Conservation (phyloP, 2,797 vertebrate genomes). For the Cephalopachus bancanus region DNA sequence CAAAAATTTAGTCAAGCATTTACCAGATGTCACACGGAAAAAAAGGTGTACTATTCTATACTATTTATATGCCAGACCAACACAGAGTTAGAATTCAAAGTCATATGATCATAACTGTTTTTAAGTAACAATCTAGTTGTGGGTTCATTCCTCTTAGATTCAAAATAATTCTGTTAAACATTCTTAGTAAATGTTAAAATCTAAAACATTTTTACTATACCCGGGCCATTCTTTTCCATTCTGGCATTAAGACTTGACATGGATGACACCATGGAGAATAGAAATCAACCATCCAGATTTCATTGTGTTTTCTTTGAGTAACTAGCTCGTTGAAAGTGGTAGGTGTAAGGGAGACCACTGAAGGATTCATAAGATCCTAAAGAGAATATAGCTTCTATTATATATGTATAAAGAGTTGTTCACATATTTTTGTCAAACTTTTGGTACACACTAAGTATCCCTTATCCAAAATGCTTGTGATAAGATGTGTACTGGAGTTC, state of each 20-base stretch:
- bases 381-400: slow-evolving; percentile 61
- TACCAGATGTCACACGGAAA: background rate
- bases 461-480: background rate
- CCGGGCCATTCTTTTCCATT: slow-evolving; percentile 98
- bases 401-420: background rate
- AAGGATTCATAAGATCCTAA: slow-evolving; percentile 96
- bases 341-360: slow-evolving; percentile 93
- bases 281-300: slow-evolving; percentile 97
- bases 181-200: slow-evolving; percentile 7
- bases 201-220: slow-evolving; percentile 87
- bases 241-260: slow-evolving; percentile 96
- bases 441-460: background rate
- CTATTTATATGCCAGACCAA: background rate
- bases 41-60: background rate
- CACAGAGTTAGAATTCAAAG: background rate
- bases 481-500: background rate
- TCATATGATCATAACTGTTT: background rate
- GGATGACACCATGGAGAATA: slow-evolving; percentile 98
- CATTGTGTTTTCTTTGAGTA: slow-evolving; percentile 90
- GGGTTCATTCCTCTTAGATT: slow-evolving; percentile 13
- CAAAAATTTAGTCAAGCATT: slow-evolving; percentile 8
- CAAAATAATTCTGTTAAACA: slow-evolving; percentile 25
- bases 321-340: slow-evolving; percentile 93
- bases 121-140: background rate
- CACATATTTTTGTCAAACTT: slow-evolving; percentile 42